Base-by-base conservation (phyloP, 2,797 vertebrate genomes). In the Decapterus maruadsi region DNA sequence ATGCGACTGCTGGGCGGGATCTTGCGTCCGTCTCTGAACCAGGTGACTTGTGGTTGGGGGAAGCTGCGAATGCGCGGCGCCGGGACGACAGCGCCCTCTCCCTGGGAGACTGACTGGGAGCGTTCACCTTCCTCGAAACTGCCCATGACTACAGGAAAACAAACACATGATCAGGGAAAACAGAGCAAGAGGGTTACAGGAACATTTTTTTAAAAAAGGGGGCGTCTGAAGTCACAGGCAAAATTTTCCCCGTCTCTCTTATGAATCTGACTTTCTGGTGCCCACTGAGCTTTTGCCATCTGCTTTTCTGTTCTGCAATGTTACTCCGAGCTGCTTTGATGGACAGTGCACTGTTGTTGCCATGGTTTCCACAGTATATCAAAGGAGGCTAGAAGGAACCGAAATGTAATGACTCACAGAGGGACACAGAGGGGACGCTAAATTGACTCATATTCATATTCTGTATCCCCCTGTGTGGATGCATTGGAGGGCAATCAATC, bases 1-100 rank as follows among this genome's bases (percentile, higher is more conserved):
- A 99, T 97, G 89, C 98, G 97, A 85, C 96, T 97, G 95, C 97
- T 98, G 75, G 98, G 97, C 0, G 98, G 97, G 69, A 99, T 99
- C 93, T 99, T 99, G 45, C 97, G 95, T 0, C 98, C 97, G 0
- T 99, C 98, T 0, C 97, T 93, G 92, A 97, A 99, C 98, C 98
- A 99, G 53, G 97, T 99, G 92, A 99, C 97, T 89, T 99, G 98
- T 0, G 98, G 98, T 68, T 94, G 96, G 4, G 98, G 98, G 85
- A 98, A 99, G 90, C 97, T 99, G 92, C 96, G 94, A 48, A 99
- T 99, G 84, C 81, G 96, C 0, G 98, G 98, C 0, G 98, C 97
- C 0, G 40, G 91, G 85, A 99, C 90, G 8, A 98, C 96, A 0
- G 97, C 98, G 0, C 98, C 98, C 68, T 98, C 96, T 2, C 98